Base-by-base conservation (phyloP, 1,140 invertebrate species). In the Hypsibius dujardini region DNA sequence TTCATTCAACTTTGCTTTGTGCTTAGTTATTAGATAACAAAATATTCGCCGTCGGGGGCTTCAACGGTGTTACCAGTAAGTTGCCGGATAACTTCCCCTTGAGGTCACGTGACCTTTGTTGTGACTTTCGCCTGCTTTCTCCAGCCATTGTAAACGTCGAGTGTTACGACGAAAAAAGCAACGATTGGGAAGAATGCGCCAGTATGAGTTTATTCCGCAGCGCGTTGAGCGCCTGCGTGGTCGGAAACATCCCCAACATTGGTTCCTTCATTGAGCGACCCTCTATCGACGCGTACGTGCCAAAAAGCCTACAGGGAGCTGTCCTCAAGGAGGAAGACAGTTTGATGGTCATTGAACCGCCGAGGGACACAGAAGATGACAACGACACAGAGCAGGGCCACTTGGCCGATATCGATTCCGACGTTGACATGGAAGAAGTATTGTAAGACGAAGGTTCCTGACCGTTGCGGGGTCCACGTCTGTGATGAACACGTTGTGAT, bases 151-250 rank as follows among this genome's bases (percentile, higher is more conserved):
- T 87, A 74, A 87, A 90, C 73, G 90, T 92, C 0, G 92, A 94
- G 78, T 92, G 90, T 77, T 95, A 90, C 77, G 88, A 91, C 75
- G 87, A 87, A 47, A 85, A 84, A 75, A 86, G 86, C 0, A 88
- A 92, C 76, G 87, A 90, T 79, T 95, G 90, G 90, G 87, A 86
- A 76, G 88, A 91, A 79, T 88, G 88, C 0, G 89, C 88, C 0
- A 87, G 90, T 73, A 90, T 93, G 87, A 89, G 90, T 74, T 85
- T 90, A 62, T 88, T 84, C 75, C 76, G 89, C n/a, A 92, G 89
- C 1, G 90, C 89, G 1, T 77, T 92, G 7, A 89, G 89, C 0
- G 90, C 90, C 0, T 90, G 88, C 75, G 88, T 92, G 1, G 85
- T 93, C 12, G 85, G 84, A 75, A 87, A 86, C 0, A 78, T 92